These are phyloP conservation scores for Chlorodrepanis virens DNA, from an alignment of 2,113 vertebrate species.

Conservation along the genomic window DNA sequence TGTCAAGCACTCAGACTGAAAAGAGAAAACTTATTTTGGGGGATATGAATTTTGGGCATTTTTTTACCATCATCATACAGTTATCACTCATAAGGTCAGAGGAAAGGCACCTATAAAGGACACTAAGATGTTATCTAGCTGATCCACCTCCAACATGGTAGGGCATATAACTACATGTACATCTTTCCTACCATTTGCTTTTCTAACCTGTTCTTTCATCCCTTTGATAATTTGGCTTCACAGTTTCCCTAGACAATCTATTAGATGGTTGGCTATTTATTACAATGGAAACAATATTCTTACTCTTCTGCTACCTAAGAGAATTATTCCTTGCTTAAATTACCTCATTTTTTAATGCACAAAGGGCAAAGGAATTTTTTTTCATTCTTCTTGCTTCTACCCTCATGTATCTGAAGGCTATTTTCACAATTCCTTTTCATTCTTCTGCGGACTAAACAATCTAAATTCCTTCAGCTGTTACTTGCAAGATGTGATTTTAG, in stretches of 20 bases:
- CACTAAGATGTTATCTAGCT: not conserved
- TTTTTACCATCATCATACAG: not conserved
- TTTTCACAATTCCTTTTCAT: not conserved
- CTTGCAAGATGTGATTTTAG: not conserved
- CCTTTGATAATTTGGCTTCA: not conserved
- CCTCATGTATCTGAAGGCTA: not conserved
- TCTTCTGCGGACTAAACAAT: not conserved
- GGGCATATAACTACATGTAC: not conserved
- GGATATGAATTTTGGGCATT: not conserved
- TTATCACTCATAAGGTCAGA: not conserved
- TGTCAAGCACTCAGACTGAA: not conserved
- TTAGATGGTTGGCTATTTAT: not conserved
- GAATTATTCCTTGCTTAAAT: not conserved
- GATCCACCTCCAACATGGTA: not conserved
- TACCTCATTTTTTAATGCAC: not conserved
- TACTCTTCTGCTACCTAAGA: not conserved
- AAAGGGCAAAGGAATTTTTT: not conserved
- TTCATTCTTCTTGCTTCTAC: not conserved
- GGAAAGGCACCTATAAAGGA: not conserved
- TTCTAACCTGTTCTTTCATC: not conserved
- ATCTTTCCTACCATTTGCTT: not conserved
- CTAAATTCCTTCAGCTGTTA: not conserved
- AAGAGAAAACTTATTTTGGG: not conserved
- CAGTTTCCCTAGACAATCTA: not conserved
- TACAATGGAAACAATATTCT: not conserved